Evolutionary conservation across 2,888 invertebrate genomes (phyloP).

Genomic region (Caenorhabditis sp.): DNA sequence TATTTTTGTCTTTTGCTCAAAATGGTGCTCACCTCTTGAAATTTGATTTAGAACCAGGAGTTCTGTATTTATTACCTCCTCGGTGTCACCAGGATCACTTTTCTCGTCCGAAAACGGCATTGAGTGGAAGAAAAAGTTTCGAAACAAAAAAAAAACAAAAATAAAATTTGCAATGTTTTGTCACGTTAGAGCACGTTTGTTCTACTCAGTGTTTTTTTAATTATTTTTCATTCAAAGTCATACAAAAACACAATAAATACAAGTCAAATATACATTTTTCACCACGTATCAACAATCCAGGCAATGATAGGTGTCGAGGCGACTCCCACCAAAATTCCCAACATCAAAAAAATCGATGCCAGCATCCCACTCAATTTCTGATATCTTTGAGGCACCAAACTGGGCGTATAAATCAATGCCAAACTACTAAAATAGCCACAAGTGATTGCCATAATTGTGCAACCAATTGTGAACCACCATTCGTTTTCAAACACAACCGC

Average conservation of each 20-base stretch:
- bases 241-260: not conserved
- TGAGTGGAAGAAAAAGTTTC: no score
- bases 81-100: not conserved
- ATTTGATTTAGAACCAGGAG: not conserved
- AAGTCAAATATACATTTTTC: not conserved
- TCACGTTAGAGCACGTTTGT: no score
- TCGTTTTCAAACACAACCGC: constrained; percentile 78
- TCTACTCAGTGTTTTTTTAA: no score
- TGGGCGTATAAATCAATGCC: constrained; percentile 89
- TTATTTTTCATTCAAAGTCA: no score
- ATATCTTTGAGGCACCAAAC: constrained; percentile 42
- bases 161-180: no score
- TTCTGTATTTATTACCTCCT: not conserved
- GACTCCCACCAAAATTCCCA: constrained; percentile 46
- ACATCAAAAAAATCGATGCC: constrained; percentile 48
- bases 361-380: constrained; percentile 51
- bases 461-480: constrained; percentile 62
- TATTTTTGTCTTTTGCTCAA: no score
- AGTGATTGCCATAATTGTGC: constrained; percentile 82
- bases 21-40: no score
- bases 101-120: not conserved
- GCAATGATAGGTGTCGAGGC: constrained; percentile 44
- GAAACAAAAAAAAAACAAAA: not conserved
- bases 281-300: constrained; percentile 23
- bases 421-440: constrained; percentile 92